These are phyloP conservation scores for Orthosia cruda DNA, from an alignment of 2,888 invertebrate species.

Conservation along the genomic window DNA sequence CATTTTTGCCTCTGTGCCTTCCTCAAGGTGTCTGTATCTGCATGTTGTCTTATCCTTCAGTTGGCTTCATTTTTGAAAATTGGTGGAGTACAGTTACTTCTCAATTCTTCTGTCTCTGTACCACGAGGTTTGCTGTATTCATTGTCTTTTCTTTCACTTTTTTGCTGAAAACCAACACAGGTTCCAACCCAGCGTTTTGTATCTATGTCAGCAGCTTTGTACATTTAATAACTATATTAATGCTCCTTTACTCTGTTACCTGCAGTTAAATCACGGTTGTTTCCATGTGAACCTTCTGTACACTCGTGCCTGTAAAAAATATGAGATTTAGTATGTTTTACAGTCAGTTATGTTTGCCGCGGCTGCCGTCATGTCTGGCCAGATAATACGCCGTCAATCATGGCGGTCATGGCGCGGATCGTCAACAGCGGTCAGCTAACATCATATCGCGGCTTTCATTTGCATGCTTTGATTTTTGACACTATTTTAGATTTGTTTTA, in stretches of 20 bases:
- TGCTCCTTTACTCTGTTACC: no score
- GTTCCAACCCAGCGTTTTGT: no score
- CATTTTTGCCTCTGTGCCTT: no score
- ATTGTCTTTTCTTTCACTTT: neutral
- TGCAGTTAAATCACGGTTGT: neutral
- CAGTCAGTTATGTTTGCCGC: neutral
- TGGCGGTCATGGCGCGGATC: constrained; percentile 42
- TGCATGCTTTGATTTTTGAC: constrained; percentile 17
- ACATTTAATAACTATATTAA: no score
- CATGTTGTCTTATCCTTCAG: no score
- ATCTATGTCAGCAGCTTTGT: no score
- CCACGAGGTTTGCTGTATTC: no score
- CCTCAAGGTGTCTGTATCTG: no score
- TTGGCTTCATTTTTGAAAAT: no score
- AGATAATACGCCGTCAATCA: constrained; percentile 61
- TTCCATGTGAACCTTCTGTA: constrained; percentile 23
- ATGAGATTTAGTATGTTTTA: constrained; percentile 3
- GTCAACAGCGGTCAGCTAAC: constrained; percentile 16
- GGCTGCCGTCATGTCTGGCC: constrained; percentile 14
- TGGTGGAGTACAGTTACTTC: no score
- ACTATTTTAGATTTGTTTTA: neutral
- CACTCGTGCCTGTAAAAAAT: neutral
- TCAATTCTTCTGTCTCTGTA: neutral
- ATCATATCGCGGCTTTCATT: constrained; percentile 9
- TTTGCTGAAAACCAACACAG: no score